phyloP scores from a whole-genome alignment of 2,113 vertebrate species.

The Lepidothrix coronata region DNA sequence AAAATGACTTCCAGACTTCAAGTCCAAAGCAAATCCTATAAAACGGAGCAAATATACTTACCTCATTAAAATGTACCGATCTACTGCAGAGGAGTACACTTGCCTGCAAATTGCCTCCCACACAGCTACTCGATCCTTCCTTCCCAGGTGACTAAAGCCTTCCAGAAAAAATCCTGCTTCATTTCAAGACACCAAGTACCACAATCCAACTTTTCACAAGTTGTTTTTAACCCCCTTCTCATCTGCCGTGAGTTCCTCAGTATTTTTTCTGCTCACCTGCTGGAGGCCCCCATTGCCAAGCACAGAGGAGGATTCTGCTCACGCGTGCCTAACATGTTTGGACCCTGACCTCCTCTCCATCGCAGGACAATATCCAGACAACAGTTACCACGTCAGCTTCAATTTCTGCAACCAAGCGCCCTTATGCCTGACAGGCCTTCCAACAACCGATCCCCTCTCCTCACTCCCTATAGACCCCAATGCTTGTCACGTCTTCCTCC shows the following conservation, averaged over 20 bases:
- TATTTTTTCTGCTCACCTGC: not conserved
- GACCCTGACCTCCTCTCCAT: not conserved
- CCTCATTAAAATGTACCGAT: slow-evolving; percentile 66
- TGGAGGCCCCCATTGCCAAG: not conserved
- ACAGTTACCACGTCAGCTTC: accelerated
- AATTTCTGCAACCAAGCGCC: not conserved
- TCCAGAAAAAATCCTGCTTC: slow-evolving; percentile 63
- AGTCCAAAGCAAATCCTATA: slow-evolving; percentile 50
- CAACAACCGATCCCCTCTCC: accelerated
- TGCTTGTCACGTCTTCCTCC: not conserved
- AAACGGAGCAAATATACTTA: slow-evolving; percentile 36
- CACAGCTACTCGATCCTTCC: slow-evolving; percentile 50
- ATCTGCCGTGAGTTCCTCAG: not conserved
- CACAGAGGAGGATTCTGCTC: not conserved
- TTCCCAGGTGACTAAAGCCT: slow-evolving; percentile 66
- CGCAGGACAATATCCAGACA: not conserved
- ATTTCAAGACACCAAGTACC: slow-evolving; percentile 31
- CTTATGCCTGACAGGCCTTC: not conserved
- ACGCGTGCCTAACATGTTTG: accelerated
- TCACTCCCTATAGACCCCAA: accelerated
- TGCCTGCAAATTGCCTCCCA: slow-evolving; percentile 70
- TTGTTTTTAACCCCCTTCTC: slow-evolving; percentile 23
- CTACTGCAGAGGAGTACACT: slow-evolving; percentile 67
- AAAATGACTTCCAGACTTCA: slow-evolving; percentile 28
- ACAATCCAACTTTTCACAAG: slow-evolving; percentile 10